A percentile compares a stretch with the other conserved stretches of the same genome.
Conservation (phyloP, 2,888 invertebrate species). For the Drosophila bunnanda region DNA sequence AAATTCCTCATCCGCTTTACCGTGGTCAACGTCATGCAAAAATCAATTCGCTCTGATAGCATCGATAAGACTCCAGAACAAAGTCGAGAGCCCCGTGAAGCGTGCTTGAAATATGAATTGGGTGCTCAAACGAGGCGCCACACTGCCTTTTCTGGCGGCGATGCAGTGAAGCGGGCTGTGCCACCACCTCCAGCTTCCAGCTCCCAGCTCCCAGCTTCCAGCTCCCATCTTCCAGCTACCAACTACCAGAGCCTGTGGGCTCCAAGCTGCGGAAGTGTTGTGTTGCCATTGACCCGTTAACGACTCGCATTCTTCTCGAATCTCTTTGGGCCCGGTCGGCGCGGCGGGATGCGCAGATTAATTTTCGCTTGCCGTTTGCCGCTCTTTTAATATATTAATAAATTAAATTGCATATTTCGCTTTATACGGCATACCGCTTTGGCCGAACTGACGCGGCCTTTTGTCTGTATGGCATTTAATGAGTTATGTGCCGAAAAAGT, state of each 20-base stretch:
- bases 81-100: conserved; percentile 8
- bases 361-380: conserved; percentile 56
- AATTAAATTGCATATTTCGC: conserved; percentile 67
- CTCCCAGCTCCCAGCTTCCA: too few relatives aligned
- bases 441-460: conserved; percentile 24
- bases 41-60: conserved; percentile 1
- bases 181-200: conserved; percentile 12
- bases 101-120: conserved; percentile 72
- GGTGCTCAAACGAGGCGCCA: conserved; percentile 45
- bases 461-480: conserved; percentile 41
- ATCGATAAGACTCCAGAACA: background rate
- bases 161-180: conserved; percentile 47
- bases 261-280: conserved; percentile 18
- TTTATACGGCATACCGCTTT: conserved; percentile 49
- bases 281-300: conserved; percentile 64
- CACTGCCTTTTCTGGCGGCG: conserved; percentile 10
- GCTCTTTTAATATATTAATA: conserved; percentile 65
- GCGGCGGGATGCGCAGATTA: conserved; percentile 43
- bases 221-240: background rate
- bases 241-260: background rate
- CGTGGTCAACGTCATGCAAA: conserved; percentile 5
- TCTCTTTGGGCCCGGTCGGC: background rate
- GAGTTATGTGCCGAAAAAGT: conserved; percentile 55
- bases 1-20: conserved; percentile 1
- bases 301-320: conserved; percentile 51